phyloP scores from a whole-genome alignment of 1,140 invertebrate genomes.

The Zaprionus nigranus region DNA sequence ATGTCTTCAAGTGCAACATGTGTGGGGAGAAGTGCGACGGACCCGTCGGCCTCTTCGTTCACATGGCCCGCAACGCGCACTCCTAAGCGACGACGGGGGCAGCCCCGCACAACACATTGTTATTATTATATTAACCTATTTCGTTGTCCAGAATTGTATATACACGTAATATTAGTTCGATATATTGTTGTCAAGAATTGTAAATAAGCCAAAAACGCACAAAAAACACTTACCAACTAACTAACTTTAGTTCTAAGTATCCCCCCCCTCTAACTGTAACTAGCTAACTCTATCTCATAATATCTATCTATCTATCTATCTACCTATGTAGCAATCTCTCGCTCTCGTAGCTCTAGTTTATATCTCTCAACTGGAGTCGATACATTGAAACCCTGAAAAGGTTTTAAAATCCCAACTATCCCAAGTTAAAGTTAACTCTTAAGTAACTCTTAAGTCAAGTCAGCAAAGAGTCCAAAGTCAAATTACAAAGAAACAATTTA shows the following conservation, averaged over 20 bases:
- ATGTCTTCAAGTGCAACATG: slow-evolving; percentile 97
- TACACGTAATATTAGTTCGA: slow-evolving; percentile 69
- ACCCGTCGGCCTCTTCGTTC: slow-evolving; percentile 95
- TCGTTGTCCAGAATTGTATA: slow-evolving; percentile 81
- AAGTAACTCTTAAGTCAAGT: slow-evolving; percentile 62
- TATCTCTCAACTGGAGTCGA: slow-evolving; percentile 33
- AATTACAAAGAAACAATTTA: slow-evolving; percentile 57
- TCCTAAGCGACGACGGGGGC: slow-evolving; percentile 83
- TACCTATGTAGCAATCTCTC: slow-evolving; percentile 22
- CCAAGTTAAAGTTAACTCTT: slow-evolving; percentile 30
- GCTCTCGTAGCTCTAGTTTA: slow-evolving; percentile 14
- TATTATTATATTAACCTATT: slow-evolving; percentile 69
- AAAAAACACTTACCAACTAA: slow-evolving; percentile 29
- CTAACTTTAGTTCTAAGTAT: slow-evolving; percentile 67
- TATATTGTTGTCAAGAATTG: slow-evolving; percentile 81
- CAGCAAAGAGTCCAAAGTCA: slow-evolving; percentile 75
- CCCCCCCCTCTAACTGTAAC: slow-evolving; percentile 25
- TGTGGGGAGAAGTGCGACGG: slow-evolving; percentile 94
- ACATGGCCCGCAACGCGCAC: slow-evolving; percentile 94
- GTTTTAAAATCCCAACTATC: slow-evolving; percentile 71
- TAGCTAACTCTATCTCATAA: slow-evolving; percentile 24
- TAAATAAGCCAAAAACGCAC: slow-evolving; percentile 56
- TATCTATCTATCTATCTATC: slow-evolving; percentile 16
- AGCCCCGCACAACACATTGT: slow-evolving; percentile 38
- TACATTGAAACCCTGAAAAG: slow-evolving; percentile 70